Evolutionary conservation across 2,888 invertebrate species (phyloP).

Genomic region (Acronicta leporina): DNA sequence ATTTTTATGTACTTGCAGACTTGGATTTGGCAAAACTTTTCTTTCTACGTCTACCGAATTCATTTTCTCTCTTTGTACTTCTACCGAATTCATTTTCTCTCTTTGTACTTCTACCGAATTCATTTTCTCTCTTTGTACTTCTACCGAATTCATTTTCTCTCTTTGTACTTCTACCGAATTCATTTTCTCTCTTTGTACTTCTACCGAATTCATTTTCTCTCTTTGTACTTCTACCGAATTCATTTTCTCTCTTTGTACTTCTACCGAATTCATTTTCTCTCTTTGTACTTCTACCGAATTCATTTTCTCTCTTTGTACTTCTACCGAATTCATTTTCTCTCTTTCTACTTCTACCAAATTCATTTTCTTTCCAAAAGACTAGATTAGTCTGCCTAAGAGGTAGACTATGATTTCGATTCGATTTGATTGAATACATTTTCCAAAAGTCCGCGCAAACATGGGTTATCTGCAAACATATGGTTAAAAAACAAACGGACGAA

Average conservation of each 20-base stretch:
- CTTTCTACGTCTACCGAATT: background rate
- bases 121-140: background rate
- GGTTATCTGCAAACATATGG: constrained; percentile 21
- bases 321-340: background rate
- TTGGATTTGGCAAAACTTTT: too few species aligned
- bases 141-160: background rate
- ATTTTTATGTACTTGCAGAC: too few species aligned
- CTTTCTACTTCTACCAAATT: background rate
- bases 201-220: background rate
- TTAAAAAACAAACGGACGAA: constrained; percentile 28
- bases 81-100: background rate
- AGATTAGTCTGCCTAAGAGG: too few species aligned
- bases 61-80: background rate
- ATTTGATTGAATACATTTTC: background rate
- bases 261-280: background rate
- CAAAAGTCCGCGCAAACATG: background rate
- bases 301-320: background rate
- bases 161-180: background rate
- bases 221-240: background rate
- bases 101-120: background rate
- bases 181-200: background rate
- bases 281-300: background rate
- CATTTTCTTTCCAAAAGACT: too few species aligned
- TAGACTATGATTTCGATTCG: background rate
- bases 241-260: background rate